These are phyloP conservation scores for Actinia tenebrosa DNA, from an alignment of 64 coral and sea anemone species.

Conservation along the genomic window DNA sequence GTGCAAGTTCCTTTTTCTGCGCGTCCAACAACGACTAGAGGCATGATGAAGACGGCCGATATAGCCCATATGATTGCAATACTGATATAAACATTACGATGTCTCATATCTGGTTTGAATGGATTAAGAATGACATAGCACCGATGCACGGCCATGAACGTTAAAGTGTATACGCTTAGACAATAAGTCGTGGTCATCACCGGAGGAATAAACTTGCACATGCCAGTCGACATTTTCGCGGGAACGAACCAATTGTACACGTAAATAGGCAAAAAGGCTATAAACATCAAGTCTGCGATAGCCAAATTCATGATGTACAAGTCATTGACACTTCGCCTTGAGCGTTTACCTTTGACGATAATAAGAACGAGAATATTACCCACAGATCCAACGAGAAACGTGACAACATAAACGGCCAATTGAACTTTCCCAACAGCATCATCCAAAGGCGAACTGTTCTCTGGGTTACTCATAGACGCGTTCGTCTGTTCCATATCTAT, in stretches of 20 bases:
- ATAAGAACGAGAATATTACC: constrained; percentile 49
- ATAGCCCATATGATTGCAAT: constrained; percentile 38
- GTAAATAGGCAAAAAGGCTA: constrained; percentile 39
- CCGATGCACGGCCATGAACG: constrained; percentile 53
- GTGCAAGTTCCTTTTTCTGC: background rate
- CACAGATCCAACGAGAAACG: constrained; percentile 46
- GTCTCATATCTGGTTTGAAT: constrained; percentile 49
- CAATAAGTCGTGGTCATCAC: constrained; percentile 51
- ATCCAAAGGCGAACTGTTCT: background rate
- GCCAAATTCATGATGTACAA: constrained; percentile 57
- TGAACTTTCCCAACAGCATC: constrained; percentile 15
- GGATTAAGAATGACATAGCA: constrained; percentile 60
- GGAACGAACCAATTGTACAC: constrained; percentile 5
- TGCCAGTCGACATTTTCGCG: background rate
- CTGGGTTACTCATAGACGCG: background rate
- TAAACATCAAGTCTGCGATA: constrained; percentile 46
- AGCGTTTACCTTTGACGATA: constrained; percentile 34
- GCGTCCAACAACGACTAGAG: constrained; percentile 22
- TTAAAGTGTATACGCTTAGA: constrained; percentile 51
- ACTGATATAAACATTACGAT: constrained; percentile 30
- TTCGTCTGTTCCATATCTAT: constrained; percentile 1
- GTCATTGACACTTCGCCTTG: constrained; percentile 36
- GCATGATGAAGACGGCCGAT: constrained; percentile 39
- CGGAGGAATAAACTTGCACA: constrained; percentile 37
- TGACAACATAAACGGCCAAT: constrained; percentile 32